Percentiles rank a stretch among this genome's conserved stretches.
Evolutionary conservation across 2,888 invertebrate species (phyloP).

Genomic region (Emesis furor): DNA sequence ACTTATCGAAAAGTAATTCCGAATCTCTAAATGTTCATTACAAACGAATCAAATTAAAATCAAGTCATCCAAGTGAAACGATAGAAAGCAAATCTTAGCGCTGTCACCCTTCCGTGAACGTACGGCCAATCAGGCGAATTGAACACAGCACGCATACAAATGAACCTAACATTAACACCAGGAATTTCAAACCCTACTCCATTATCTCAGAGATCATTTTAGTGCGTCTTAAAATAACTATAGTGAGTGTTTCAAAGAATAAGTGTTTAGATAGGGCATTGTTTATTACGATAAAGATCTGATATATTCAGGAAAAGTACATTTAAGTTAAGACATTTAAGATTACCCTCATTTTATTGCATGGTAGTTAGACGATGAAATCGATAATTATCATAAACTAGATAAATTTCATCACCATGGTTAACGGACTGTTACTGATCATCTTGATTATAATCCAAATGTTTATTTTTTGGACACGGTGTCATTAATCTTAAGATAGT

Average conservation of each 20-base stretch:
- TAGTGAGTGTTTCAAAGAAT: conserved; percentile 57
- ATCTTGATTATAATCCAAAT: not conserved
- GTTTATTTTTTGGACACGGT: not conserved
- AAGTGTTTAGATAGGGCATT: conserved; percentile 72
- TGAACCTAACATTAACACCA: conserved; percentile 70
- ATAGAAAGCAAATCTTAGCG: conserved; percentile 86
- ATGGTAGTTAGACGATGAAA: conserved; percentile 7
- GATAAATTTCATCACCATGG: not conserved
- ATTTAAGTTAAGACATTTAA: conserved; percentile 32
- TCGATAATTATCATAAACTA: conserved; percentile 18
- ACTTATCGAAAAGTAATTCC: conserved; percentile 26
- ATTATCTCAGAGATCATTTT: conserved; percentile 70
- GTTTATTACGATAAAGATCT: conserved; percentile 75
- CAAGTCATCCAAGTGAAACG: conserved; percentile 84
- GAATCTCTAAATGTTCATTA: conserved; percentile 49
- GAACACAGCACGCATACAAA: conserved; percentile 86
- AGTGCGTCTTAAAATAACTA: conserved; percentile 27
- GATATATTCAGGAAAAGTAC: conserved; percentile 36
- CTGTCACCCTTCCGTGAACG: conserved; percentile 81
- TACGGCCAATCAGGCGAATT: conserved; percentile 86
- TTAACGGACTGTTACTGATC: not conserved
- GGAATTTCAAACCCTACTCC: conserved; percentile 56
- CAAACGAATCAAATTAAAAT: conserved; percentile 82
- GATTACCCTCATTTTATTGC: conserved; percentile 18
- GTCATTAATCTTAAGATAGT: not conserved